These are phyloP conservation scores for Leptodactylus fallax DNA, from an alignment of 2,797 vertebrate species.

Conservation along the genomic window DNA sequence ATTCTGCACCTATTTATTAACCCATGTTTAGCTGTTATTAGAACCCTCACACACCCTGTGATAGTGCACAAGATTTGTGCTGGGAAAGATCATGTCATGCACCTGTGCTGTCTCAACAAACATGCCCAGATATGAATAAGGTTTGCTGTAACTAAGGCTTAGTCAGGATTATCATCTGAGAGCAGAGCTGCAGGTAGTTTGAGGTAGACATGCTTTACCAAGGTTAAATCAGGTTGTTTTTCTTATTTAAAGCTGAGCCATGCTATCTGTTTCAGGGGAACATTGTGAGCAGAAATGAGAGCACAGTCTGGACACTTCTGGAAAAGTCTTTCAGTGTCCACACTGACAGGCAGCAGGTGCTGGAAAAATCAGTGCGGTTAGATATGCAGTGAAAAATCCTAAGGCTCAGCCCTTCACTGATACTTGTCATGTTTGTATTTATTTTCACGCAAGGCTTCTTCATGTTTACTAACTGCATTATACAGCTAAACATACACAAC, in stretches of 20 bases:
- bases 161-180: conserved; percentile 13
- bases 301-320: conserved; percentile 43
- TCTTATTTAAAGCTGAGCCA: conserved; percentile 20
- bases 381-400: conserved; percentile 15
- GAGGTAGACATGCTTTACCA: conserved; percentile 37
- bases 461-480: neutral
- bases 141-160: conserved; percentile 34
- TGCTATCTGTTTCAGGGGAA: conserved; percentile 49
- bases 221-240: conserved; percentile 61
- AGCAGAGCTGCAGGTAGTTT: conserved; percentile 41
- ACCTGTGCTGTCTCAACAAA: conserved; percentile 17
- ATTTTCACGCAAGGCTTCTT: neutral
- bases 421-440: conserved; percentile 9
- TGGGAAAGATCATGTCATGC: neutral
- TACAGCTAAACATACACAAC: neutral
- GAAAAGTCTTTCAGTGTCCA: conserved; percentile 42
- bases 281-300: conserved; percentile 48
- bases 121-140: conserved; percentile 26
- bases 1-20: neutral
- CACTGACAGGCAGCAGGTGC: conserved; percentile 58
- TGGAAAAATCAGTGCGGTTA: conserved; percentile 43
- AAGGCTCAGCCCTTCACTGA: neutral
- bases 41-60: neutral
- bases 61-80: neutral
- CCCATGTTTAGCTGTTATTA: neutral